Conservation (phyloP, 2,113 vertebrate species). For the Sterna hirundo region DNA sequence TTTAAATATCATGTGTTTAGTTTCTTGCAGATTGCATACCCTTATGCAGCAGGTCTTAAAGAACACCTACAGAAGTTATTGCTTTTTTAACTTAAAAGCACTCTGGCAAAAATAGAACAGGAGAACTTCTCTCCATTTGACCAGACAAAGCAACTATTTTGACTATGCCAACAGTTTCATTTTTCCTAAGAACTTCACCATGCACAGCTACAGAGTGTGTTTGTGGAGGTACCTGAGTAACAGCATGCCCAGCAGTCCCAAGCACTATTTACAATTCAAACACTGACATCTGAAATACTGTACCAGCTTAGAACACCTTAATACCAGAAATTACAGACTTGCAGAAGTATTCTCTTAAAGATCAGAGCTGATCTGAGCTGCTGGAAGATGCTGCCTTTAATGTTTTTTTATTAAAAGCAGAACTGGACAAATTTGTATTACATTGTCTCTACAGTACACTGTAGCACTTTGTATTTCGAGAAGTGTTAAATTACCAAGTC, state of each 20-base stretch:
- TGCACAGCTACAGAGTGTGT: neutral
- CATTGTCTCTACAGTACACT: neutral
- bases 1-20: neutral
- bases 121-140: neutral
- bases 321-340: neutral
- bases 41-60: neutral
- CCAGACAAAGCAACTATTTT: neutral
- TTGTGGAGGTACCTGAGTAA: neutral
- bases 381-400: neutral
- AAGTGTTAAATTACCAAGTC: neutral
- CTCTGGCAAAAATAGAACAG: neutral
- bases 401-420: neutral
- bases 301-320: neutral
- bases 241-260: neutral
- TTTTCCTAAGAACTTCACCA: neutral
- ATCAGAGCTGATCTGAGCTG: neutral
- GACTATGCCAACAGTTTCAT: neutral
- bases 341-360: neutral
- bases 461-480: neutral
- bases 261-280: slow-evolving; percentile 21
- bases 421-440: neutral
- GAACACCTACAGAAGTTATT: neutral
- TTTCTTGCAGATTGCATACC: neutral
- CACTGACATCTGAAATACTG: neutral
- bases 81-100: slow-evolving; percentile 24